Evolutionary conservation across 2,797 vertebrate species (phyloP).

Genomic region (Mormyrus hasselquistii): DNA sequence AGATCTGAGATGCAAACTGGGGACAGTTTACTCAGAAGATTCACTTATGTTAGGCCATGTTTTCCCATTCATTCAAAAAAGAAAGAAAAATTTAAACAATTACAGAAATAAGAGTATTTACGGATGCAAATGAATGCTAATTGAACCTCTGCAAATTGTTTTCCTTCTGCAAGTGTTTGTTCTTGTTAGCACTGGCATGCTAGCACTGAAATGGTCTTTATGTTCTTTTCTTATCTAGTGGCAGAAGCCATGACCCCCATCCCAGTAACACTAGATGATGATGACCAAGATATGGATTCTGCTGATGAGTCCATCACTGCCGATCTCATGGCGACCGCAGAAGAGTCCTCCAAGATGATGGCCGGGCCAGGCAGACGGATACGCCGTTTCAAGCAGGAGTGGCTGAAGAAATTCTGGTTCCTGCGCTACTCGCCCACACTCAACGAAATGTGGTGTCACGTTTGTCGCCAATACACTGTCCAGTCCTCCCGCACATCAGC

Average conservation of each 20-base stretch:
- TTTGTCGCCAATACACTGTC: slow-evolving; percentile 95
- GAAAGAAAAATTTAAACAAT: not conserved
- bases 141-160: not conserved
- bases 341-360: slow-evolving; percentile 80
- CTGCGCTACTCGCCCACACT: slow-evolving; percentile 87
- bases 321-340: slow-evolving; percentile 74
- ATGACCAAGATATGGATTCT: slow-evolving; percentile 89
- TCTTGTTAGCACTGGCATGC: not conserved
- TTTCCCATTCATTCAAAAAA: not conserved
- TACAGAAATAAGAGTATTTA: not conserved
- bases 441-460: slow-evolving; percentile 98
- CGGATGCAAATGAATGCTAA: not conserved
- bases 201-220: not conserved
- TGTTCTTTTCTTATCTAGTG: slow-evolving; percentile 53
- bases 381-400: slow-evolving; percentile 93
- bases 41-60: not conserved
- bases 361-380: slow-evolving; percentile 74
- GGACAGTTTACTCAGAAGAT: not conserved
- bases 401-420: slow-evolving; percentile 98
- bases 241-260: slow-evolving; percentile 77
- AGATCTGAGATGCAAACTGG: not conserved
- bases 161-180: not conserved
- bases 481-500: slow-evolving; percentile 93
- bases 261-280: slow-evolving; percentile 77
- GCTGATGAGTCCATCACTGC: slow-evolving; percentile 87